Base-by-base conservation (phyloP, 1,140 invertebrate species). In the Drosophila bocki region DNA sequence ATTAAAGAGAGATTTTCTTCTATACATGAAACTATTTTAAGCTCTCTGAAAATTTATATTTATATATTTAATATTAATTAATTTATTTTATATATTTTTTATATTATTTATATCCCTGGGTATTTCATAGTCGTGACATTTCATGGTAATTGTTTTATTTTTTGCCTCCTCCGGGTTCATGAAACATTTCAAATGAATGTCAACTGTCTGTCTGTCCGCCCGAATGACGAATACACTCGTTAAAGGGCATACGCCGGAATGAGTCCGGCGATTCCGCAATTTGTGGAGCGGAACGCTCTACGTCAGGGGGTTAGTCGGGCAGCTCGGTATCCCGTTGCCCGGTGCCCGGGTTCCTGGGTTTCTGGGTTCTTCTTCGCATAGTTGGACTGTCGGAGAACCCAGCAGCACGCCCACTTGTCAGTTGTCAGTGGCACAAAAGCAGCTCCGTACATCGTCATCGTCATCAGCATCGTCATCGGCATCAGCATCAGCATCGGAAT, bases 171-270 rank as follows among this genome's bases (percentile, higher is more conserved):
- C 47, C 37, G 45, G 82, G 63, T 56, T 56, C 53, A 56, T 39
- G 35, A 26, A 85, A 69, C 76, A 80, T 48, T 87, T 88, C 83
- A 87, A 88, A 88, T 88, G 80, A 88, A 88, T 88, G 84, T 88
- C 84, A 88, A 88, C 77, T 88, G 51, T 58, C 65, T 72, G 54
- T 74, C 70, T 35, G 84, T 88, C 78, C 83, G 74, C 51, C 80
- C 80, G 85, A 88, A 81, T 88, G 84, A 84, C 84, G 84, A 88
- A 88, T 88, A 88, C 85, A 88, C 81, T 88, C 84, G 85, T 88
- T 88, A 90, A 90, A 81, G 84, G 74, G 77, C 85, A 90, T 84
- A 84, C 69, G 74, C 84, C 80, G 84, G 84, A 88, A 81, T 90
- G 80, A 84, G 65, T 83, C 39, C 84, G 79, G 53, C 64, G 39